A percentile compares a stretch with the other conserved stretches of the same genome.
Evolutionary conservation across 1,140 invertebrate genomes (phyloP).

Genomic region (Aphis gossypii): DNA sequence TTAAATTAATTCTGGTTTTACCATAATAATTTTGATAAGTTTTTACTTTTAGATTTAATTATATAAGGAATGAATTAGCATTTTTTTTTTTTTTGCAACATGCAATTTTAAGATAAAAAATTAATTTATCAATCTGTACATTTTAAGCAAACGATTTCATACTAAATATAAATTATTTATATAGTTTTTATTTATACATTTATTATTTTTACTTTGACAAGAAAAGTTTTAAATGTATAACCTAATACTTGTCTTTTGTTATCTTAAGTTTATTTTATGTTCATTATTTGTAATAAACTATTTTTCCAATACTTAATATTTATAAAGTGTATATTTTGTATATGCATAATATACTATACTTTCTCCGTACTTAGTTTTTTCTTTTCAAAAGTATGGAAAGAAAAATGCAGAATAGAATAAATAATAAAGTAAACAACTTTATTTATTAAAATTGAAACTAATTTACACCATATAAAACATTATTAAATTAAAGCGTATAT

Average conservation of each 20-base stretch:
- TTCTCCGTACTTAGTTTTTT: neutral
- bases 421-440: neutral
- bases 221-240: neutral
- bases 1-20: neutral
- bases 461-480: neutral
- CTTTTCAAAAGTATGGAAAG: neutral
- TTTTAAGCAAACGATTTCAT: neutral
- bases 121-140: neutral
- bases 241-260: neutral
- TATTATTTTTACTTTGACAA: neutral
- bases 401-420: neutral
- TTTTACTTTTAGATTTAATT: neutral
- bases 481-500: neutral
- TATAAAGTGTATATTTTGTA: neutral
- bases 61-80: neutral
- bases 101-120: neutral
- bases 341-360: neutral
- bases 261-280: neutral
- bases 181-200: neutral
- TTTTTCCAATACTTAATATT: neutral
- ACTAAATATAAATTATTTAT: neutral
- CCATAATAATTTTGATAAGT: neutral
- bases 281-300: conserved; percentile 6
- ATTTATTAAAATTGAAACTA: neutral
- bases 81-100: neutral